Conservation (phyloP, 2,888 invertebrate genomes). For the Morpho helenor region DNA sequence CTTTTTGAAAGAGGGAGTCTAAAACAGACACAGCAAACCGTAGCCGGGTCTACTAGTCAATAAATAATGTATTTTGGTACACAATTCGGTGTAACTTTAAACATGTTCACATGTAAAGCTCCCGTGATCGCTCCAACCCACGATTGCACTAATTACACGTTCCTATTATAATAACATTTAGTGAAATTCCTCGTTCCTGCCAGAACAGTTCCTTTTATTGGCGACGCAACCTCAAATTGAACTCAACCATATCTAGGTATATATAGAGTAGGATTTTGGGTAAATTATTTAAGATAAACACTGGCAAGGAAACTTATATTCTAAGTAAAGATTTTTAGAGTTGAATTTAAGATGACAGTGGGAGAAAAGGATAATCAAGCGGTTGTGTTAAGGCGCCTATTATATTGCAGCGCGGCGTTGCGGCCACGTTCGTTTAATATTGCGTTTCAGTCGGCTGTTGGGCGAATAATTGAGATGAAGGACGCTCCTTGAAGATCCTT, state of each 20-base stretch:
- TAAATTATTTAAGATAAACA: neutral
- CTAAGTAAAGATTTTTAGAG: neutral
- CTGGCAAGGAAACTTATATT: neutral
- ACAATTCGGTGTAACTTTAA: too few relatives aligned
- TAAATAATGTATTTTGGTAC: too few relatives aligned
- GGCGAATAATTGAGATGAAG: constrained; percentile 16
- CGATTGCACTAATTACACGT: constrained; percentile 20
- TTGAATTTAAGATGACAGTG: neutral
- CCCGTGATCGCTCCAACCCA: constrained; percentile 16
- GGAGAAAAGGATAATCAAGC: constrained; percentile 16
- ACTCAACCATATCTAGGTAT: neutral
- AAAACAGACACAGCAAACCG: too few relatives aligned
- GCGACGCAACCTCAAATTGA: neutral
- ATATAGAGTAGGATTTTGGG: neutral
- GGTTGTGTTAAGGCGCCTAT: constrained; percentile 20
- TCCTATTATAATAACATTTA: constrained; percentile 21
- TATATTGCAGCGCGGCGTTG: constrained; percentile 19
- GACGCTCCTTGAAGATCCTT: too few relatives aligned
- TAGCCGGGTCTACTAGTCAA: too few relatives aligned
- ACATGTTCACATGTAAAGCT: constrained; percentile 15
- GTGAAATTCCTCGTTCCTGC: constrained; percentile 16
- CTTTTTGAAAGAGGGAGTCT: too few relatives aligned
- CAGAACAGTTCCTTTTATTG: constrained; percentile 8
- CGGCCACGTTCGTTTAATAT: constrained; percentile 17
- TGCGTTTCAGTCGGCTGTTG: constrained; percentile 12